Base-by-base conservation (phyloP, 2,888 invertebrate species). In the Steinernema carpocapsae region DNA sequence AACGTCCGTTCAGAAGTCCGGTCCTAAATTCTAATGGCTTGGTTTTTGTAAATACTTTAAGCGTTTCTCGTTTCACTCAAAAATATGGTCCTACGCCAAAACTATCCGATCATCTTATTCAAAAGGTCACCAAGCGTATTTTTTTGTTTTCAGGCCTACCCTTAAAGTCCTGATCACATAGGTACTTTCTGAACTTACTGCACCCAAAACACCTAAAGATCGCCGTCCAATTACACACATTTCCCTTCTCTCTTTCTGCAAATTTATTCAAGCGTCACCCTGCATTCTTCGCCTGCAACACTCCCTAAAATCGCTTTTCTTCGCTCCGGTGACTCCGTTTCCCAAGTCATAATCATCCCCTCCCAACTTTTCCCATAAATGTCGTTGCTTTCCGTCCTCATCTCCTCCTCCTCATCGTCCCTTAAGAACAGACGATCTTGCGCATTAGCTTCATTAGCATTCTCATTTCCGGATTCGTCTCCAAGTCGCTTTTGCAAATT, bases 361-460 rank as follows among this genome's bases (percentile, higher is more conserved):
- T 4, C 43, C 48, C 19, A 19, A n/a, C n/a, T 48, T 19, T 14
- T 3, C 10, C 37, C 37, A 6, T 37, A 37, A 6, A 3, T 10
- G 10, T 10, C 3, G 37, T 14, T 52, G 1, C 52, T 52, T 22
- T 17, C 24, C 24, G 52, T 52, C 52, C 24, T 24, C 52, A 22
- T 22, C 52, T n/a, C 22, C 22, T 22, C 24, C 52, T n/a, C 48
- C 48, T 48, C 48, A 2, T 48, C 48, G 3, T 19, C 48, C 37
- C 3, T 10, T 37, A 3, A 37, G 37, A 37, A 3, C 37, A 3
- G 37, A 37, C 48, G 48, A 48, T 48, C 19, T 56, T 12, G 32
- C 64, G 22, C 32, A 14, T 32, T 64, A 14, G 22, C 64, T n/a
- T 29, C 64, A 64, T 64, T 64, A 32, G 64, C 64, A 64, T 64